phyloP scores from a whole-genome alignment of 1,140 invertebrate species.

The Bombus balteatus region DNA sequence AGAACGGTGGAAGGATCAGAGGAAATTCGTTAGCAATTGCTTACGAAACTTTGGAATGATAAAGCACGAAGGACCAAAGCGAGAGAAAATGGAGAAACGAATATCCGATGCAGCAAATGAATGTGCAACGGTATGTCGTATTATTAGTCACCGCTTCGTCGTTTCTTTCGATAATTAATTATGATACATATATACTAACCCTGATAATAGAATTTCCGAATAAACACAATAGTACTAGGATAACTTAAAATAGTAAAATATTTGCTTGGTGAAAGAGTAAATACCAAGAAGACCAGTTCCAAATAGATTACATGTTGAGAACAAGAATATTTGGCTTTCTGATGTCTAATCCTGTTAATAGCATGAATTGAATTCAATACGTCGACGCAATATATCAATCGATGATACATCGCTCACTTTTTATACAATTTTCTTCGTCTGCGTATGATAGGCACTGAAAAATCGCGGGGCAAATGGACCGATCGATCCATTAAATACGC shows the following conservation, averaged over 20 bases:
- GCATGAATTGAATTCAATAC: no score
- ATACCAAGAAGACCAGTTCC: no score
- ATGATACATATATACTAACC: no score
- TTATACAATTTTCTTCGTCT: background rate
- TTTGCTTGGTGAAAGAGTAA: no score
- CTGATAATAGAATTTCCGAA: no score
- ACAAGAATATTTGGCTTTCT: no score
- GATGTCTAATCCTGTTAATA: no score
- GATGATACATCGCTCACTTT: background rate
- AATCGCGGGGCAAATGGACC: constrained; percentile 60
- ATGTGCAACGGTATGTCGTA: constrained; percentile 84
- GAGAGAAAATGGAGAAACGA: constrained; percentile 86
- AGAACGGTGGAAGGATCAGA: constrained; percentile 91
- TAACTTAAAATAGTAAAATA: no score
- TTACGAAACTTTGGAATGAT: constrained; percentile 90
- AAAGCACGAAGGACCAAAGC: constrained; percentile 84
- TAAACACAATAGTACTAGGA: no score
- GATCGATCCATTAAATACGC: constrained; percentile 80
- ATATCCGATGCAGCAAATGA: constrained; percentile 86
- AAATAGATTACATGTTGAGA: no score
- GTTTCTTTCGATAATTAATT: background rate
- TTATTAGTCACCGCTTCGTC: background rate
- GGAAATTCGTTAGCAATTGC: constrained; percentile 88
- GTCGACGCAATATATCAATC: no score
- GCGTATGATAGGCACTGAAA: constrained; percentile 71